A percentile compares a stretch with the other conserved stretches of the same genome.
Conservation (phyloP, 2,888 invertebrate genomes). For the Merodon equestris region DNA sequence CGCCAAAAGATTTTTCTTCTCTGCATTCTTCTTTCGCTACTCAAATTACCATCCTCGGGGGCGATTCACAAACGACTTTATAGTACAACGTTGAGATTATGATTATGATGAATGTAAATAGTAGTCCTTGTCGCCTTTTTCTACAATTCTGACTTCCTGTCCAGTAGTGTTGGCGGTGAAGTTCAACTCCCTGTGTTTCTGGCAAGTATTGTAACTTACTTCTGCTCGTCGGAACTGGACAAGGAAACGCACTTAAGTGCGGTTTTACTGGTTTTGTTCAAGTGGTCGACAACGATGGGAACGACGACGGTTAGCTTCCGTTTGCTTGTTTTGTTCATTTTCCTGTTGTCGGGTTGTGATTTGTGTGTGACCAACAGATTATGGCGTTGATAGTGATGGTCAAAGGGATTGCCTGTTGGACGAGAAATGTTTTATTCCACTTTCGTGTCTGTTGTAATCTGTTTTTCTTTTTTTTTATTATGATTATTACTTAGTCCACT, state of each 20-base stretch:
- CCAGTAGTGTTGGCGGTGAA: constrained; percentile 14
- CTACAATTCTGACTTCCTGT: constrained; percentile 31
- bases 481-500: no score
- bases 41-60: constrained; percentile 38
- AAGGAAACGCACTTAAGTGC: constrained; percentile 65
- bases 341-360: constrained; percentile 44
- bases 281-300: neutral
- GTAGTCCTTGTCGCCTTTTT: constrained; percentile 35
- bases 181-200: constrained; percentile 17
- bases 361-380: constrained; percentile 50
- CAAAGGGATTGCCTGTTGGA: constrained; percentile 23
- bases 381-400: constrained; percentile 35
- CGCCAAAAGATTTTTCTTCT: neutral
- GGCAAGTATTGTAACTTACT: no score
- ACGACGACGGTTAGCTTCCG: constrained; percentile 3
- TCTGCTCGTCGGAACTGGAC: constrained; percentile 43
- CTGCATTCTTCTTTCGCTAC: constrained; percentile 1
- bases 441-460: constrained; percentile 42
- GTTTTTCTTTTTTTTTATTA: constrained; percentile 9
- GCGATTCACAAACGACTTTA: constrained; percentile 10
- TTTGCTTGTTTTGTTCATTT: constrained; percentile 27
- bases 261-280: constrained; percentile 55
- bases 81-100: constrained; percentile 43
- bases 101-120: constrained; percentile 61
- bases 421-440: no score